Base-by-base conservation (phyloP, 2,888 invertebrate genomes). In the Oligia latruncula region DNA sequence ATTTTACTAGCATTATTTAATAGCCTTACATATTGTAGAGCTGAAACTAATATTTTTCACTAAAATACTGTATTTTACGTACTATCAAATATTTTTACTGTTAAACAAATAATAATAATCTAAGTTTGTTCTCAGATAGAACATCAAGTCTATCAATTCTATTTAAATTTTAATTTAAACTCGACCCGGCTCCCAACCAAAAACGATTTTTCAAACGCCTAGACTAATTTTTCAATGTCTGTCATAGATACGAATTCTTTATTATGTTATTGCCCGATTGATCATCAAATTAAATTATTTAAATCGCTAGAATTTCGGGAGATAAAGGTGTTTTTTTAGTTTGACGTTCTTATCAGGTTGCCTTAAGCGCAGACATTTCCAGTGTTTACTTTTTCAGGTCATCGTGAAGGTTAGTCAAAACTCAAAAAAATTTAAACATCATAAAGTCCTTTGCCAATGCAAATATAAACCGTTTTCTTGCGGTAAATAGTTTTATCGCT, bases 171-270 rank as follows among this genome's bases (percentile, higher is more conserved):
- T 70, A 71, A 84, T 78, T 85, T 77, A 71, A 78, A 77, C 71
- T 62, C 77, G 60, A 74, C 82, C 86, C 78, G 79, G 78, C 81
- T 81, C 82, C 78, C 80, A 78, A 86, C 80, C 64, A 75, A 84
- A 80, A 87, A 83, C 83, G 65, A 91, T 91, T 89, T 90, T 90
- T 91, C 90, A 90, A 86, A 84, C 77, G 84, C 76, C 81, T 81
- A 84, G 81, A 84, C 86, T 84, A 88, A 90, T 90, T 90, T 90
- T 90, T 92, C 90, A 90, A 81, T 87, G 90, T 91, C 91, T 89
- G 81, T 79, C 60, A 62, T 85, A 71, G 77, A 72, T 84, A 79
- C 62, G 71, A 81, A 85, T 84, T 89, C 88, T 88, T 89, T 80
- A 85, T 90, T 78, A 84, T 83, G 9, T 46, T 46, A 46, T 46